Evolutionary conservation across 1,140 invertebrate species (phyloP).

Genomic region (Drosophila jambulina): DNA sequence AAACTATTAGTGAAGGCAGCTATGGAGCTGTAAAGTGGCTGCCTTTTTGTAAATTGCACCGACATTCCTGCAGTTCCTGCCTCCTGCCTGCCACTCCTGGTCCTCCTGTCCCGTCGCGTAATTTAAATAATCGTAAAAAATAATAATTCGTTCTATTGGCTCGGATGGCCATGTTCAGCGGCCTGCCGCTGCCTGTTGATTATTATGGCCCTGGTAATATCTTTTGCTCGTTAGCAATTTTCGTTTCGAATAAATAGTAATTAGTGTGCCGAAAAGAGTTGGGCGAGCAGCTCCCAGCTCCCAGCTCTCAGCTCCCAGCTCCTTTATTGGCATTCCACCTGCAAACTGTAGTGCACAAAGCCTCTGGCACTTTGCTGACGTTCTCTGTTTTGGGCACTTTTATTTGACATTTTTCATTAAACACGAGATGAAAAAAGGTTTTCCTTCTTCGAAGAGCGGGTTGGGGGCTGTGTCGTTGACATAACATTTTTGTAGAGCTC

Average conservation of each 20-base stretch:
- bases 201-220: slow-evolving; percentile 76
- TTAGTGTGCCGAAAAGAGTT: slow-evolving; percentile 77
- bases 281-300: slow-evolving; percentile 6
- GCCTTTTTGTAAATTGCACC: slow-evolving; percentile 78
- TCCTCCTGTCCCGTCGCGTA: slow-evolving; percentile 57
- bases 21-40: slow-evolving; percentile 70
- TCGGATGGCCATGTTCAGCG: slow-evolving; percentile 29
- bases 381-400: slow-evolving; percentile 80
- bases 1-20: slow-evolving; percentile 71
- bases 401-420: slow-evolving; percentile 84
- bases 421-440: slow-evolving; percentile 77
- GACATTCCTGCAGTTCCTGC: slow-evolving; percentile 57
- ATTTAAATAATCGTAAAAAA: slow-evolving; percentile 84
- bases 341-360: slow-evolving; percentile 74
- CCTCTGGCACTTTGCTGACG: slow-evolving; percentile 71
- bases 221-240: slow-evolving; percentile 82
- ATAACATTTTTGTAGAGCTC: slow-evolving; percentile 72
- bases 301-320: slow-evolving; percentile 4
- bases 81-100: slow-evolving; percentile 4
- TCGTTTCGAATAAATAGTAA: slow-evolving; percentile 83
- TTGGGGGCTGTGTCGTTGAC: slow-evolving; percentile 51
- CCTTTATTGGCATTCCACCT: slow-evolving; percentile 42
- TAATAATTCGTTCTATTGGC: slow-evolving; percentile 77
- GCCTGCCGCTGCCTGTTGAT: slow-evolving; percentile 54
- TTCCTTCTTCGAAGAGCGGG: slow-evolving; percentile 20